These are phyloP conservation scores for Zonitis immaculata DNA, from an alignment of 2,888 invertebrate genomes.

Conservation along the genomic window DNA sequence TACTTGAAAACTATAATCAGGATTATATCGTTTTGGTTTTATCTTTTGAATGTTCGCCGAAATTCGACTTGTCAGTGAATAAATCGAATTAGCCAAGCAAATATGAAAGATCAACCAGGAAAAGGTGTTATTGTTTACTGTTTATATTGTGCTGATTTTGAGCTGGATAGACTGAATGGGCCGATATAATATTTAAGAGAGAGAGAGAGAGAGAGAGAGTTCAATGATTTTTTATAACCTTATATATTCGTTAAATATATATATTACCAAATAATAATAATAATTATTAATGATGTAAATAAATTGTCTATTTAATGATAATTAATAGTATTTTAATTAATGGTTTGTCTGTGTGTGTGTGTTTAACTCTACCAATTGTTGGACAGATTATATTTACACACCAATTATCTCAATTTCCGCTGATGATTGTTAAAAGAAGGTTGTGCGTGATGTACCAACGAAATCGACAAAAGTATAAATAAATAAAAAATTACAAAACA, in stretches of 20 bases:
- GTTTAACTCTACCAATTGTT: constrained; percentile 29
- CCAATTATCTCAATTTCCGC: constrained; percentile 30
- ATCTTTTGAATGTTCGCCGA: not conserved
- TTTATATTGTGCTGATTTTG: no score
- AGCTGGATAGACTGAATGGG: no score
- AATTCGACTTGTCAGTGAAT: not conserved
- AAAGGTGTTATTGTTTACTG: not conserved
- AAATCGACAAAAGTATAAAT: not conserved
- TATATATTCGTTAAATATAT: not conserved
- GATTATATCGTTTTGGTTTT: constrained; percentile 1
- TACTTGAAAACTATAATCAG: constrained; percentile 2
- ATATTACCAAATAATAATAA: no score
- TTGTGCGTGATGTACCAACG: not conserved
- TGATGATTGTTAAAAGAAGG: not conserved
- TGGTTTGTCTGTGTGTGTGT: constrained; percentile 25
- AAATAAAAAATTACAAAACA: no score
- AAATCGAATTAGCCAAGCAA: not conserved
- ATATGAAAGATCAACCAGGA: not conserved
- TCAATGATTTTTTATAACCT: not conserved
- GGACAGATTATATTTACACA: constrained; percentile 33
- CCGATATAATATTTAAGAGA: no score
- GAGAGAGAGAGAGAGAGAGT: no score
- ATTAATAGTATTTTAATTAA: constrained; percentile 33
- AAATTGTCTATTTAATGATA: constrained; percentile 18
- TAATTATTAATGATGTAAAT: no score